phyloP scores from a whole-genome alignment of 1,140 invertebrate species.

The Zaprionus taronus region DNA sequence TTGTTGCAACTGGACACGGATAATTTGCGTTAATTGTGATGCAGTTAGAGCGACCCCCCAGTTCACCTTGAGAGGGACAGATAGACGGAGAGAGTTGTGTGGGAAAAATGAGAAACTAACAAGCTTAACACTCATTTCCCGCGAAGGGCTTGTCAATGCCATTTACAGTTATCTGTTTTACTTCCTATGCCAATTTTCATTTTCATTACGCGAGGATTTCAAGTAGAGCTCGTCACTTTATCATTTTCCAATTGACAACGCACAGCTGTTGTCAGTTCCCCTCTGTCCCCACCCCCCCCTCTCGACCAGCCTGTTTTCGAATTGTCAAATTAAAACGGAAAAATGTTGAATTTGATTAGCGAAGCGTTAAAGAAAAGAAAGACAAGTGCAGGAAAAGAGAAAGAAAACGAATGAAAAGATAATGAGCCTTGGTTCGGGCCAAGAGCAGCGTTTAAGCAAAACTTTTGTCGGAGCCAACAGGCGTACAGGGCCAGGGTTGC shows the following conservation, averaged over 20 bases:
- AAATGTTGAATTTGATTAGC: constrained; percentile 83
- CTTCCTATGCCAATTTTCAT: constrained; percentile 61
- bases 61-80: constrained; percentile 41
- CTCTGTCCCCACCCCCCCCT: background rate
- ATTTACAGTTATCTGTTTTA: constrained; percentile 49
- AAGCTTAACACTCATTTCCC: constrained; percentile 30
- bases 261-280: constrained; percentile 66
- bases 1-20: constrained; percentile 63
- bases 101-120: constrained; percentile 33
- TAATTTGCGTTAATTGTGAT: constrained; percentile 78
- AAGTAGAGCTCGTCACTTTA: constrained; percentile 59
- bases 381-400: constrained; percentile 16
- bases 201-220: constrained; percentile 34
- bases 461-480: constrained; percentile 61
- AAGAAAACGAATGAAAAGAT: constrained; percentile 58
- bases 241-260: constrained; percentile 79
- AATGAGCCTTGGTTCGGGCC: constrained; percentile 66
- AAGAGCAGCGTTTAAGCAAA: constrained; percentile 66
- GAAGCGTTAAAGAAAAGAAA: constrained; percentile 78
- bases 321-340: constrained; percentile 82
- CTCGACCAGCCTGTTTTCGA: constrained; percentile 61
- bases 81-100: background rate
- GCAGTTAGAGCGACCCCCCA: constrained; percentile 53
- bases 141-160: constrained; percentile 29
- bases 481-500: constrained; percentile 44